Evolutionary conservation across 2,888 invertebrate species (phyloP).

Genomic region (Polymixis flavicincta): DNA sequence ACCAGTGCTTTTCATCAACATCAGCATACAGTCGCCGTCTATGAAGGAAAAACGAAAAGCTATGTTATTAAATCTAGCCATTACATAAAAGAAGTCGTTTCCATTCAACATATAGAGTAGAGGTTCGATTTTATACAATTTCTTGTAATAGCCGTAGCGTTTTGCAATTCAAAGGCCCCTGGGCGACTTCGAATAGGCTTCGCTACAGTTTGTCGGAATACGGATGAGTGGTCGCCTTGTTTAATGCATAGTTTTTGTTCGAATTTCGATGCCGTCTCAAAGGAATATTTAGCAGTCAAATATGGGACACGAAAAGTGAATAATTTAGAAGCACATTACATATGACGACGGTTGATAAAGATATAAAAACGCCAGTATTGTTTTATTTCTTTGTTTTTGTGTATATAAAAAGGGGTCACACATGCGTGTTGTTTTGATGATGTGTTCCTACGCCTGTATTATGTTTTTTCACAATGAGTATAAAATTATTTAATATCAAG

Average conservation of each 20-base stretch:
- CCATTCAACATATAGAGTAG: slow-evolving; percentile 61
- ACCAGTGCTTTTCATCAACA: slow-evolving; percentile 32
- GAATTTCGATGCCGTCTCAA: slow-evolving; percentile 50
- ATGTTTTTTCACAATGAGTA: not conserved
- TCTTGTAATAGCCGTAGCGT: slow-evolving; percentile 76
- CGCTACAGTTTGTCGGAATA: slow-evolving; percentile 73
- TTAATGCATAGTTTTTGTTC: slow-evolving; percentile 70
- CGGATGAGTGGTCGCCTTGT: slow-evolving; percentile 72
- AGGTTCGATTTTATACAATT: slow-evolving; percentile 75
- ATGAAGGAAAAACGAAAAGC: slow-evolving; percentile 19
- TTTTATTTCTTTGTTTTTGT: slow-evolving; percentile 32
- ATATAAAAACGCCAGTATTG: slow-evolving; percentile 13
- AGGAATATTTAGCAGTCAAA: slow-evolving; percentile 57
- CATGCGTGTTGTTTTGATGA: slow-evolving; percentile 35
- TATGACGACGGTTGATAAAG: slow-evolving; percentile 19
- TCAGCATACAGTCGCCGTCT: not conserved
- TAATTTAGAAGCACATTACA: slow-evolving; percentile 44
- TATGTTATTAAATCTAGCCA: slow-evolving; percentile 15
- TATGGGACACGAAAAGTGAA: slow-evolving; percentile 52
- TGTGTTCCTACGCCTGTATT: not conserved
- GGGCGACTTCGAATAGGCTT: slow-evolving; percentile 72
- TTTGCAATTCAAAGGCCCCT: slow-evolving; percentile 83
- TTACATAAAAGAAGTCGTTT: slow-evolving; percentile 55
- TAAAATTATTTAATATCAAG: not conserved
- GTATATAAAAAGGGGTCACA: slow-evolving; percentile 22